Evolutionary conservation across 1,140 invertebrate genomes (phyloP).

Genomic region (Lordiphosa clarofinis): DNA sequence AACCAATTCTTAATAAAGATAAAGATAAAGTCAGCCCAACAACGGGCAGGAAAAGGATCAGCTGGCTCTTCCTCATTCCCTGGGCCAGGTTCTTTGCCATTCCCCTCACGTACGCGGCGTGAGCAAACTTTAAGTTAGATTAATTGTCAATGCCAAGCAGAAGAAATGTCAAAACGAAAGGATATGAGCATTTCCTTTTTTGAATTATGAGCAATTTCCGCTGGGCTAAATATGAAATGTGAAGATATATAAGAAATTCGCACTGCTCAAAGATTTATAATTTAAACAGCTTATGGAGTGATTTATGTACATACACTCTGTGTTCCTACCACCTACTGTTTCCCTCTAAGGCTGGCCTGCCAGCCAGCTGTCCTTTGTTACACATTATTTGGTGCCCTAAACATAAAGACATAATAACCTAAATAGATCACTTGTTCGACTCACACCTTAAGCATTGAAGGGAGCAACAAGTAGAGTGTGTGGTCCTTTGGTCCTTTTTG

Average conservation of each 20-base stretch:
- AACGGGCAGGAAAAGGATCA: conserved; percentile 55
- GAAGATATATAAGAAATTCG: conserved; percentile 29
- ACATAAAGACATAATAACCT: conserved; percentile 75
- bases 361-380: conserved; percentile 52
- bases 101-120: conserved; percentile 67
- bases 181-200: conserved; percentile 76
- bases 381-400: conserved; percentile 32
- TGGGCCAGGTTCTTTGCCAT: conserved; percentile 25
- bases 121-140: conserved; percentile 78
- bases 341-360: conserved; percentile 29
- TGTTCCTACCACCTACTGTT: conserved; percentile 63
- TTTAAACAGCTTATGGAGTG: conserved; percentile 43
- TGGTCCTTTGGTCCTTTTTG: conserved; percentile 35
- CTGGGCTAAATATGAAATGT: conserved; percentile 66
- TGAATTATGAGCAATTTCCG: conserved; percentile 72
- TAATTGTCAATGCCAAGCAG: conserved; percentile 62
- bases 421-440: conserved; percentile 71
- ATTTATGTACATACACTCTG: conserved; percentile 45
- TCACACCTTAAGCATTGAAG: conserved; percentile 40
- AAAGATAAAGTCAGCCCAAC: conserved; percentile 31
- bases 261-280: conserved; percentile 40
- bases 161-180: conserved; percentile 72
- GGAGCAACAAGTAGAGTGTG: conserved; percentile 33
- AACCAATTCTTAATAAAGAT: conserved; percentile 70
- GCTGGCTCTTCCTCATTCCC: conserved; percentile 17